Percentiles rank a stretch among this genome's conserved stretches.
phyloP scores from a whole-genome alignment of 1,140 invertebrate genomes.

The Aphelinus atriplicis region DNA sequence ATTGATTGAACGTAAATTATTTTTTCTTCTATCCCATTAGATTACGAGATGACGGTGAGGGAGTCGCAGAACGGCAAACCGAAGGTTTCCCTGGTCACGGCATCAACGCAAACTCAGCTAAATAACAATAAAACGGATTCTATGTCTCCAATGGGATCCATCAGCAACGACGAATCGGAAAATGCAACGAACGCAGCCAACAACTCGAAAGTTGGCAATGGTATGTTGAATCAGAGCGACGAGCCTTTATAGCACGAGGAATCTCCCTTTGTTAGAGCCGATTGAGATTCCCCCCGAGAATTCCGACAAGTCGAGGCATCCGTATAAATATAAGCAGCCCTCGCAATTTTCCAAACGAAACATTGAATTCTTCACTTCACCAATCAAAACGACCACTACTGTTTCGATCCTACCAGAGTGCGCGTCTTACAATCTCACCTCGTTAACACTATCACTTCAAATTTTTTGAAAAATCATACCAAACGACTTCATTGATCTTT shows the following conservation, averaged over 20 bases:
- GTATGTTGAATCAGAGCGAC: slow-evolving; percentile 54
- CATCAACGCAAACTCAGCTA: slow-evolving; percentile 35
- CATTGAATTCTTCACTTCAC: too few species aligned
- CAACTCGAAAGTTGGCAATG: slow-evolving; percentile 54
- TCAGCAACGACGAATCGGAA: slow-evolving; percentile 41
- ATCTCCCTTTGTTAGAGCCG: background rate
- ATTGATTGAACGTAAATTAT: background rate
- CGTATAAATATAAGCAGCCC: too few species aligned
- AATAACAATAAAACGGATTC: slow-evolving; percentile 47
- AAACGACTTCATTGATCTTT: too few species aligned
- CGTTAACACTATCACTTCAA: too few species aligned
- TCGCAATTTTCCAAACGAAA: too few species aligned
- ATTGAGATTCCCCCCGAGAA: too few species aligned
- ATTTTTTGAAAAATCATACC: too few species aligned
- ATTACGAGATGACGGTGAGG: slow-evolving; percentile 35
- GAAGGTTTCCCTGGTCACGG: slow-evolving; percentile 31
- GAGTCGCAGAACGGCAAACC: slow-evolving; percentile 35
- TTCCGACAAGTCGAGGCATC: too few species aligned
- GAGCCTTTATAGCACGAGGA: slow-evolving; percentile 54
- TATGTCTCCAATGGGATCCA: slow-evolving; percentile 39
- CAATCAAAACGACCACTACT: too few species aligned
- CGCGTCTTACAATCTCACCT: too few species aligned
- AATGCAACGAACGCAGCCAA: slow-evolving; percentile 46
- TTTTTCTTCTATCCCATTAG: background rate
- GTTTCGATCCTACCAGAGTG: too few species aligned